A percentile compares a stretch with the other conserved stretches of the same genome.
Conservation (phyloP, 2,888 invertebrate species). For the Bembecia ichneumoniformis region DNA sequence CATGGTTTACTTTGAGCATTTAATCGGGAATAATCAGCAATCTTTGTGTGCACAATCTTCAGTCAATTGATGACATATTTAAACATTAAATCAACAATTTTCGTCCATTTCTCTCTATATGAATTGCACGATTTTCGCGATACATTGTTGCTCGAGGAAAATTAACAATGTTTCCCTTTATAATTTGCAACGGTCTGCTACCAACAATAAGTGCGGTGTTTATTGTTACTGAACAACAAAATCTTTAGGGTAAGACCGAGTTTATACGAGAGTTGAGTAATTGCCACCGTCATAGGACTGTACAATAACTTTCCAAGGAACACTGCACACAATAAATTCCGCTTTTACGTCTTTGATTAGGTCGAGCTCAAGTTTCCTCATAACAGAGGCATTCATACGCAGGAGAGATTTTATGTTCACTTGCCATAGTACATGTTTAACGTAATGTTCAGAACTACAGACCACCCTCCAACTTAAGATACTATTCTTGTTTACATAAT, state of each 20-base stretch:
- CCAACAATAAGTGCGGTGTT: conserved; percentile 11
- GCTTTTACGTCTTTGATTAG: conserved; percentile 68
- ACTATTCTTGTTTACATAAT: background rate
- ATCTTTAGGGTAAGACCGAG: conserved; percentile 21
- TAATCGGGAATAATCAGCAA: conserved; percentile 2
- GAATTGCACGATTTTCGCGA: background rate
- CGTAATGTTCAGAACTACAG: conserved; percentile 41
- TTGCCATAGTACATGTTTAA: conserved; percentile 33
- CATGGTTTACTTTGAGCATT: conserved; percentile 4
- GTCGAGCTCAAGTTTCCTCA: conserved; percentile 54
- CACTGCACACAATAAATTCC: conserved; percentile 65
- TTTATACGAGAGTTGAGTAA: conserved; percentile 59
- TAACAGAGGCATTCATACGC: conserved; percentile 39
- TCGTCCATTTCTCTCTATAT: background rate
- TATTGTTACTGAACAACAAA: conserved; percentile 20
- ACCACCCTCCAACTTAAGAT: conserved; percentile 32
- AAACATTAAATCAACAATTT: background rate
- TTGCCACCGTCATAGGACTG: conserved; percentile 58
- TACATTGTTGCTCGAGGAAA: conserved; percentile 8
- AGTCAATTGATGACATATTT: too few species aligned
- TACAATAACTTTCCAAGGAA: conserved; percentile 62
- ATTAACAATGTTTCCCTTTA: conserved; percentile 18
- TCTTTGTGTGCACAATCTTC: too few species aligned
- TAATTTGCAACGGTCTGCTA: conserved; percentile 14
- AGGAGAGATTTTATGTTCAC: conserved; percentile 26